Base-by-base conservation (phyloP, 2,113 vertebrate genomes). In the Cyanocitta stelleri region DNA sequence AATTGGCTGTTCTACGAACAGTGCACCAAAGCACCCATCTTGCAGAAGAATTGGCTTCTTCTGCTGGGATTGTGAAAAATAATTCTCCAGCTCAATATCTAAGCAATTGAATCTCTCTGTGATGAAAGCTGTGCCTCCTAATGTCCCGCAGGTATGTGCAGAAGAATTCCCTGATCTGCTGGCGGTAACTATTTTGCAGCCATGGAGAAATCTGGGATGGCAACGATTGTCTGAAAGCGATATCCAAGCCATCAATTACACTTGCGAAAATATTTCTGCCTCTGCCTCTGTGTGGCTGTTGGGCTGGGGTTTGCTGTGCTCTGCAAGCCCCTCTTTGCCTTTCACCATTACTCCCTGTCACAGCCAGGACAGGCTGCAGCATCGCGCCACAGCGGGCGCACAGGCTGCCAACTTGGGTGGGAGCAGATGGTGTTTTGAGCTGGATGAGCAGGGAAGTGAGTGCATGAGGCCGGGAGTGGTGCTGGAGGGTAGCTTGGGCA, bases 341-440 rank as follows among this genome's bases (percentile, higher is more conserved):
- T 54, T 41, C 3, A 1, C 13, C 3, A 1, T 41, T 0, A 0
- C 61, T 62, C 9, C 19, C 27, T 6, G 4, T n/a, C 3, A 1
- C 37, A 48, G 73, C 26, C 4, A 5, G 69, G 44, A 21, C 0
- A 6, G 71, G 44, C 44, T 0, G 0, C 33, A 39, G 37, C 56
- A 61, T 35, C 5, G 1, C 0, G 0, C 27, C 16, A 1, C 5
- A 2, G 1, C 0, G 0, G 17, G 46, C 3, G 23, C 26, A 7
- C 51, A 66, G 71, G 10, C 58, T 63, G n/a, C 17, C 26, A n/a
- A 39, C 44, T 33, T 3, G 11, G 22, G 11, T 26, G 35, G 44
- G 17, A 89, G 33, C 73, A 91, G 81, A 43, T 4, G 4, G 63
- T 3, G 2, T 55, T 84, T 39, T 33, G 41, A 77, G 59, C 30